Evolutionary conservation across 2,797 vertebrate species (phyloP).

Genomic region (Thalassophryne amazonica): DNA sequence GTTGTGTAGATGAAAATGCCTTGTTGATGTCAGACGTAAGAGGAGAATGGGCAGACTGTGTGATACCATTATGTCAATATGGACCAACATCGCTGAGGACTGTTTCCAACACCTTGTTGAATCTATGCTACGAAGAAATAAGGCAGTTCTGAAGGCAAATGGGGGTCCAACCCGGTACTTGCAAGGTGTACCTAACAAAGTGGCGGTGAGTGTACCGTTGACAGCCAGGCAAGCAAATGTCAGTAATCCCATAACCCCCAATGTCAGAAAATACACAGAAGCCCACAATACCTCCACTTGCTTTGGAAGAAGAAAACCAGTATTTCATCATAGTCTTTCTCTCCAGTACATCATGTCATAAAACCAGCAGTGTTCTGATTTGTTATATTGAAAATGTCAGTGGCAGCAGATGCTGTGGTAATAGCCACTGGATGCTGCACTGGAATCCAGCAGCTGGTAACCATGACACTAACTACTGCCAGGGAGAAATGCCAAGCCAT

Average conservation of each 20-base stretch:
- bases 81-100: too few species aligned
- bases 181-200: too few species aligned
- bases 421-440: constrained; percentile 68
- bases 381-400: constrained; percentile 64
- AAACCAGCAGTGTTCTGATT: constrained; percentile 59
- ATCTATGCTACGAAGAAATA: too few species aligned
- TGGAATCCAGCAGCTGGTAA: constrained; percentile 74
- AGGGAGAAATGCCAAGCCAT: constrained; percentile 48
- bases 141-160: too few species aligned
- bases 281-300: not conserved
- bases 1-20: too few species aligned
- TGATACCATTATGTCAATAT: too few species aligned
- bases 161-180: too few species aligned
- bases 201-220: too few species aligned
- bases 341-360: constrained; percentile 26
- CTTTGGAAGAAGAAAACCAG: constrained; percentile 8
- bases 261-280: not conserved
- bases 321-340: constrained; percentile 18
- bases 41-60: too few species aligned
- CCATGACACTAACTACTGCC: constrained; percentile 63
- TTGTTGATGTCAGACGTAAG: too few species aligned
- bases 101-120: too few species aligned
- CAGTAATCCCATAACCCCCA: not conserved
- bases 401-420: constrained; percentile 75
- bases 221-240: too few species aligned